Base-by-base conservation (phyloP, 1,140 invertebrate genomes). In the Marisa cornuarietis region DNA sequence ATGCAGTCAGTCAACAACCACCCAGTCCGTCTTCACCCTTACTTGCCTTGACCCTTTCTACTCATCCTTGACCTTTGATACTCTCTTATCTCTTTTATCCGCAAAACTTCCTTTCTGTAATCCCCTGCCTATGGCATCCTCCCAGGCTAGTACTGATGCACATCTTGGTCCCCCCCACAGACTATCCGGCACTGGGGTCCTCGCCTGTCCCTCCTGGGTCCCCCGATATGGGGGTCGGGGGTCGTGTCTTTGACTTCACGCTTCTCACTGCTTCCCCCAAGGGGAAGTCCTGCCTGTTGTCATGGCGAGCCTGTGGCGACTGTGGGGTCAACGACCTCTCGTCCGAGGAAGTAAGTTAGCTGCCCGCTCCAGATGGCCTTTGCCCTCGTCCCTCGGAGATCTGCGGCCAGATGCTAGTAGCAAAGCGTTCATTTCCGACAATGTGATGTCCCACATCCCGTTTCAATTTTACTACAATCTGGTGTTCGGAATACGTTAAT, bases 221-320 rank as follows among this genome's bases (percentile, higher is more conserved):
- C 69, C 78, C 83, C 54, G 76, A 81, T 24, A 58, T 79, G 52
- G 65, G 71, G 51, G 72, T 68, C 65, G 65, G 77, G 54, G 77
- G 52, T 66, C 83, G 77, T 79, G 82, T 86, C 68, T 87, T 87
- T 84, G 85, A 87, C 78, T 86, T 87, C 66, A 85, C 83, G 18
- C 79, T 86, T 42, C 68, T 84, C 24, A 82, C 80, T 58, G 85
- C 83, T 69, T 87, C 86, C 18, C 86, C 85, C 63, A 85, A 86
- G 81, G 81, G 83, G 52, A 86, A 84, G 80, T 83, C 85, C 68
- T 86, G 86, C 81, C 84, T 87, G 81, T 82, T 87, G 54, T 84
- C 82, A 72, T 87, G 85, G 85, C 82, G 84, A 77, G 78, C 84
- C 65, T 87, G 86, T 78, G 77, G 83, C 66, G 86, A 87, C n/a